Evolutionary conservation across 1,140 invertebrate species (phyloP), one percentile per base, ranked within the genome.

Genomic region (Drosophila aff.): DNA sequence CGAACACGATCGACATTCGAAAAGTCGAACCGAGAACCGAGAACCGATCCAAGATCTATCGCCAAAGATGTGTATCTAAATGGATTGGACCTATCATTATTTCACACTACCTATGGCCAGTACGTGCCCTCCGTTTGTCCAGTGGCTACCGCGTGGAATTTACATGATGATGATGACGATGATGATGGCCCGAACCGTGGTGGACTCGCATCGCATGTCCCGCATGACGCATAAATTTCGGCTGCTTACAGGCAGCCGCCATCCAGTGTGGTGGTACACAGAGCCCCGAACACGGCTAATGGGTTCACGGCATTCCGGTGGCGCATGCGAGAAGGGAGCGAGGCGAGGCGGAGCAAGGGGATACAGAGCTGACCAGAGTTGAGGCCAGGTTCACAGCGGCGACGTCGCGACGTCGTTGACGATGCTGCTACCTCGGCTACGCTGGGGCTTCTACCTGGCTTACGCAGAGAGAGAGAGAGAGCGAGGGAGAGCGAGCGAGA

Each of bases 361-460:
- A 47, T 28, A 38, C 33, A 67, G 55, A 67, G 57, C 59, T 68
- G 60, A 31, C 64, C 63, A 50, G 46, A 69, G 66, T 44, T 68
- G 71, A 46, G 75, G 63, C 78, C 78, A 67, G 58, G 57, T 63
- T 59, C 71, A 64, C 43, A 71, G 60, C 69, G 28, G 26, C 26
- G 69, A 58, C 71, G 65, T 62, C 60, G 80, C 64, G 66, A 59
- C 68, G 76, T 76, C 78, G 75, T 69, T 82, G 75, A 61, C 52
- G 86, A 82, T 90, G 83, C 81, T 90, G 85, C 85, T 90, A 90
- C 91, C 81, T 85, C 80, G 84, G 72, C 82, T 92, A 92, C 91
- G 91, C 91, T 80, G 75, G 72, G 68, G 44, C 80, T 78, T 92
- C 91, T 92, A 92, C 91, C 91, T 91, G 91, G 64, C 86, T 92